Conservation (phyloP, 2,113 vertebrate species). For the Ciconia maguari region DNA sequence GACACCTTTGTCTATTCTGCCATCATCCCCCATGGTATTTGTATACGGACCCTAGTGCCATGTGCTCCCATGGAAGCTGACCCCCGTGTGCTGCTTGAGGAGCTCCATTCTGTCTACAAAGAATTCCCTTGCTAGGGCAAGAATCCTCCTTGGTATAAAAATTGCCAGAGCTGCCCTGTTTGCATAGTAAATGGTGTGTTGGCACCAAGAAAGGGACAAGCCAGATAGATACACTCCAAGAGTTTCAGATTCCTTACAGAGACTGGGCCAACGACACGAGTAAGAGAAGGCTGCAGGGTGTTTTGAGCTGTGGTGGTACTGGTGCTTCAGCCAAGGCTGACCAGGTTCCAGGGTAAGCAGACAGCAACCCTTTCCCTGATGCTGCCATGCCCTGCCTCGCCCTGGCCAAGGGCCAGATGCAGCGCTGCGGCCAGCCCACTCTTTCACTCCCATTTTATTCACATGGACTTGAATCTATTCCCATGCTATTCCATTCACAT, state of each 20-base stretch:
- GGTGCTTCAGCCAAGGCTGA: neutral
- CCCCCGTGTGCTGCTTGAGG: neutral
- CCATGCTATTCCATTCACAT: neutral
- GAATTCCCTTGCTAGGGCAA: neutral
- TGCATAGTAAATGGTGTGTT: neutral
- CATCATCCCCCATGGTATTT: neutral
- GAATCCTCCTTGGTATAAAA: neutral
- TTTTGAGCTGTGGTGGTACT: neutral
- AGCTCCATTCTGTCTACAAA: neutral
- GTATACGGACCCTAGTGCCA: neutral
- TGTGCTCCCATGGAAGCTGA: neutral
- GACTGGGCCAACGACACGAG: accelerated
- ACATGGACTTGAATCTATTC: neutral
- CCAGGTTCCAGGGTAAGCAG: neutral
- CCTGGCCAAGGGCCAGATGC: neutral
- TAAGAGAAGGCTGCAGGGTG: neutral
- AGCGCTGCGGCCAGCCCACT: neutral
- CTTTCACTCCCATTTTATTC: neutral
- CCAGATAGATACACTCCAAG: neutral
- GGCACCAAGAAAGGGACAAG: neutral
- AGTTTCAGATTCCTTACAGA: neutral
- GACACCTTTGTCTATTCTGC: neutral
- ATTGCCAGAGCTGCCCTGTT: neutral
- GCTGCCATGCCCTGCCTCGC: neutral
- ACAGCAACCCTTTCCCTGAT: neutral